Base-by-base conservation (phyloP, 2,797 vertebrate genomes). In the Phalanger gymnotis region DNA sequence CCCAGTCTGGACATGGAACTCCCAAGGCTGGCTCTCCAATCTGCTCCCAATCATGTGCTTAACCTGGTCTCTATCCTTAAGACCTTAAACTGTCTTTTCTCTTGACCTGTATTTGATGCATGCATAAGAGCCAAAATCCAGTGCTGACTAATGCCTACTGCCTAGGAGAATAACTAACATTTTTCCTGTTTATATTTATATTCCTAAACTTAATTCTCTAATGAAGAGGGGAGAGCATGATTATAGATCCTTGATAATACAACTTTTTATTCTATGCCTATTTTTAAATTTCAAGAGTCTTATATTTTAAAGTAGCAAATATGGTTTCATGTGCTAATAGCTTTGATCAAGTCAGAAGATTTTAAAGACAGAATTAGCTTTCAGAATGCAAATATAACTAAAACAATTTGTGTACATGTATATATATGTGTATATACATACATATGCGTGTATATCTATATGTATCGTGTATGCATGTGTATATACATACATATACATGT, bases 1-100 rank as follows among this genome's bases (percentile, higher is more conserved):
- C 58, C 95, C 81, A 4, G 91, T 97, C 98, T 96, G 97, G 95
- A 54, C 94, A 94, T 91, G 73, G 90, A 97, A 97, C 94, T 97
- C 96, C 94, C 97, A 92, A 30, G 61, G 57, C 96, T 96, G 95
- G 93, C 92, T 95, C 90, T 93, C 92, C 22, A 87, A 89, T 96
- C 96, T 96, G 92, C 95, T 96, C 94, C 95, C 94, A 92, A 14
- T 94, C 96, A 96, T 97, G 96, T 96, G 93, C 57, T 54, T 96
- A 94, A 95, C 51, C 30, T 40, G 91, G 57, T 54, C 93, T 94
- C 66, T 52, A 61, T 90, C 92, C 51, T 94, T 87, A 87, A 87
- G 40, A 11, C 73, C 40, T 12, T 57, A 97, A 97, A 92, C 53
- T 91, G 34, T n/a, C 56, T 90, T 97, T 54, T 51, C 90, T 90